Base-by-base conservation (phyloP, 2,797 vertebrate species). In the Cephalopachus bancanus region DNA sequence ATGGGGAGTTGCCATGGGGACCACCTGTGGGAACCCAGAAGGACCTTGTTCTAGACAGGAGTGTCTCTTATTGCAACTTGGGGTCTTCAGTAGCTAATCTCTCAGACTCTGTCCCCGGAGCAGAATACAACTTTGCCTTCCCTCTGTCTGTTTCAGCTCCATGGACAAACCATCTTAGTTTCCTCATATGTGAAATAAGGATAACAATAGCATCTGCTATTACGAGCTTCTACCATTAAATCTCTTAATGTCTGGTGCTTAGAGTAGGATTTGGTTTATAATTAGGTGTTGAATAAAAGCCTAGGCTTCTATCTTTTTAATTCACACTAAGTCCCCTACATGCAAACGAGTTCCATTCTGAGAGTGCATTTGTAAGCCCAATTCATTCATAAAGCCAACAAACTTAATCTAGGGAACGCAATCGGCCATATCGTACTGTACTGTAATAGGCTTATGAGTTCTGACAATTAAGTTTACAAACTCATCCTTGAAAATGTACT, bases 241-340 rank as follows among this genome's bases (percentile, higher is more conserved):
- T 4, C 8, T 44, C 33, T 59, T 10, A 33, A 12, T 19, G 15
- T n/a, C 67, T 28, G 1, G 0, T 22, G 44, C 11, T 14, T 16
- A 28, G 72, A 12, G 69, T 12, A 10, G 11, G 30, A 2, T 19
- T 9, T 69, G 75, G 53, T 22, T 65, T 10, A 16, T 26, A 28
- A 20, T 19, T 5, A 79, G 37, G 24, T 22, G 16, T 60, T 33
- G 30, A 16, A 28, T 11, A 57, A 71, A 57, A 71, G 51, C 24
- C 30, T 15, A 24, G 51, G 83, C 37, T 78, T 5, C 44, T 64
- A 2, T 59, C 37, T 8, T 26, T 20, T 15, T 20, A 9, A 6
- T 72, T 57, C 49, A 44, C 44, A 44, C 44, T 44, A 44, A 44
- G 44, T 44, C 44, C 44, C 44, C 44, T 44, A 44, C 44, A 44